Conservation (phyloP, 1,140 invertebrate species). For the Apis florea region DNA sequence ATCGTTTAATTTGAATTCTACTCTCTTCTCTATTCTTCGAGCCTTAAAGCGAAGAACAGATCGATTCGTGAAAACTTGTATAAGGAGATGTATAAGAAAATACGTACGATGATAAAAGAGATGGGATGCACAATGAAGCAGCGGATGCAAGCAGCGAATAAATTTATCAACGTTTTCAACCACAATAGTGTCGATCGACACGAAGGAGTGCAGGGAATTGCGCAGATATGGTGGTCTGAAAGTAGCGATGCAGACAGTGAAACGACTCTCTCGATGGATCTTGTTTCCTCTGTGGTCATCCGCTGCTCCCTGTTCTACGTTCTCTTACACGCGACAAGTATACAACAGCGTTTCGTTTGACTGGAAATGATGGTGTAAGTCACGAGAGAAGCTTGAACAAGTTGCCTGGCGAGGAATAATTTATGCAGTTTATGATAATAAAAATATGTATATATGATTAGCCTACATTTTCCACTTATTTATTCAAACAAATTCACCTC, state of each 20-base stretch:
- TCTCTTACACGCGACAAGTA: neutral
- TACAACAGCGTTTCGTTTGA: too few species aligned
- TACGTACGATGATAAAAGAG: neutral
- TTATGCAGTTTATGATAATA: too few species aligned
- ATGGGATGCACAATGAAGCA: too few species aligned
- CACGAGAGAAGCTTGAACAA: too few species aligned
- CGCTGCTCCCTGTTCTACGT: neutral
- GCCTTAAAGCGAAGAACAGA: too few species aligned
- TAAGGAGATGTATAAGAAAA: neutral
- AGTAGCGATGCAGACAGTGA: neutral
- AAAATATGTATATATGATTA: too few species aligned
- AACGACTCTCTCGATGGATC: conserved; percentile 28
- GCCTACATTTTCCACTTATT: too few species aligned
- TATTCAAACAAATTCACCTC: too few species aligned
- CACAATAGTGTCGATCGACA: neutral
- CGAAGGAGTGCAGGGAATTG: neutral
- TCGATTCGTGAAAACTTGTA: neutral
- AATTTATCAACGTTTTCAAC: neutral
- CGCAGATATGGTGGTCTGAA: conserved; percentile 6
- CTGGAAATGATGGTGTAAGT: too few species aligned
- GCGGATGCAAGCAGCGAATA: neutral
- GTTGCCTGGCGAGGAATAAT: too few species aligned
- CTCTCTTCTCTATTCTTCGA: too few species aligned
- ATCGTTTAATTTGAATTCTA: too few species aligned
- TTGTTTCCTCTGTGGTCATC: conserved; percentile 32